Percentiles rank a stretch among this genome's conserved stretches.
These are phyloP conservation scores for Lampris megalopsis DNA, from an alignment of 2,113 vertebrate species.

Conservation along the genomic window DNA sequence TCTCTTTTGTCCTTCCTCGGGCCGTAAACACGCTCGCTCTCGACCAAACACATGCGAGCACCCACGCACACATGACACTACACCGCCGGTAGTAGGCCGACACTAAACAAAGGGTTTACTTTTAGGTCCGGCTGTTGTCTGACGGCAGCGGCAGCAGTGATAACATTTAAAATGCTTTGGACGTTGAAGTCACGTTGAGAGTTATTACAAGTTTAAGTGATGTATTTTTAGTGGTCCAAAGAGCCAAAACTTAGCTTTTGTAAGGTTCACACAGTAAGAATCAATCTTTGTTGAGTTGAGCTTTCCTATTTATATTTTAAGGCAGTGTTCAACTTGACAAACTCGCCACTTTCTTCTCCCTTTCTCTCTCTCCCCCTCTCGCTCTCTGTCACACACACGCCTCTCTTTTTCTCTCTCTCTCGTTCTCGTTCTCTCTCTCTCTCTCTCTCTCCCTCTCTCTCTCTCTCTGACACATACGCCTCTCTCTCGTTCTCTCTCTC, in stretches of 20 bases:
- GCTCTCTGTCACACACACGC: no score
- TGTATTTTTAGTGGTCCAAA: background rate
- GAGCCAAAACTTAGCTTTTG: background rate
- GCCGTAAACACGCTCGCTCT: background rate
- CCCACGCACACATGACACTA: background rate
- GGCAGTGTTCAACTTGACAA: conserved; percentile 9
- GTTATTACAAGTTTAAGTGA: background rate
- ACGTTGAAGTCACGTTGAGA: background rate
- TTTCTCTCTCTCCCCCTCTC: no score
- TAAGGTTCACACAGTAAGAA: background rate
- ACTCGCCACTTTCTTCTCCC: background rate
- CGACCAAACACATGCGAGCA: background rate
- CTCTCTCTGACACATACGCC: no score
- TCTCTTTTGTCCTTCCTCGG: background rate
- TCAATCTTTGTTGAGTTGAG: background rate
- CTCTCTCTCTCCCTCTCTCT: no score
- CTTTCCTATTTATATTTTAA: background rate
- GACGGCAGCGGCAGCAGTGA: background rate
- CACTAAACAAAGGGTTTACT: background rate
- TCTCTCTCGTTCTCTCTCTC: no score
- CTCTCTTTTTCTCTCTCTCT: no score
- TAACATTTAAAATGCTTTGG: background rate
- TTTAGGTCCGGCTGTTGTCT: background rate
- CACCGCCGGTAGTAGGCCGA: background rate
- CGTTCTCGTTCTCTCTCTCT: no score